Evolutionary conservation across 2,888 invertebrate species (phyloP).

Genomic region (Tholera decimalis): DNA sequence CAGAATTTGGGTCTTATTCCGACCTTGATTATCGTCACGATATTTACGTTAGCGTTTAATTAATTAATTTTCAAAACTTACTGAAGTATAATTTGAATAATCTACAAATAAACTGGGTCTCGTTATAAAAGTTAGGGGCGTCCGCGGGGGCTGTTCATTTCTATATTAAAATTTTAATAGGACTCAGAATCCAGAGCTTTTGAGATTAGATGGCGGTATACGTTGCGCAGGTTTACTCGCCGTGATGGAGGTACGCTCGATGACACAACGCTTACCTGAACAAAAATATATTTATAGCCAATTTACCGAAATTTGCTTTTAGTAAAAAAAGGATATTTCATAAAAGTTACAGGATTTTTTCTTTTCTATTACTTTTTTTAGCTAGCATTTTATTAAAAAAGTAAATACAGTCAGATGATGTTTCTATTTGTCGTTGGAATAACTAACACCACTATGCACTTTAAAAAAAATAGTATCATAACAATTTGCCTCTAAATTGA

Average conservation of each 20-base stretch:
- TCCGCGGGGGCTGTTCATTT: constrained; percentile 66
- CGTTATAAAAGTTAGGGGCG: constrained; percentile 72
- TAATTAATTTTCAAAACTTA: constrained; percentile 61
- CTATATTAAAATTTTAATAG: constrained; percentile 77
- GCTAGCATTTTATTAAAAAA: background rate
- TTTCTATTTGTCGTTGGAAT: background rate
- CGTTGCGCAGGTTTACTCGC: constrained; percentile 52
- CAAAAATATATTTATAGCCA: constrained; percentile 50
- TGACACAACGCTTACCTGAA: constrained; percentile 56
- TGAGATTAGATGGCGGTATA: constrained; percentile 68
- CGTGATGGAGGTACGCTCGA: constrained; percentile 62
- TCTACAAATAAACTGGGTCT: constrained; percentile 71
- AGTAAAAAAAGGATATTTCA: constrained; percentile 51
- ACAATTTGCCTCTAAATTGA: constrained; percentile 38
- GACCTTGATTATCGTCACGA: constrained; percentile 39
- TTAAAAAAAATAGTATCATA: constrained; percentile 16
- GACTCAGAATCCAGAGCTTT: constrained; percentile 67
- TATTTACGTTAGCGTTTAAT: constrained; percentile 54
- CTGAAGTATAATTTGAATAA: constrained; percentile 70
- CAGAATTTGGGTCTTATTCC: constrained; percentile 35
- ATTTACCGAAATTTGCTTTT: constrained; percentile 58
- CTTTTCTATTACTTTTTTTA: background rate
- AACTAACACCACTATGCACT: background rate
- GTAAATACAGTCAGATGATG: background rate
- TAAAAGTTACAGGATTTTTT: constrained; percentile 2